phyloP scores from a whole-genome alignment of 2,888 invertebrate species.

The Silvanus unidentatus region DNA sequence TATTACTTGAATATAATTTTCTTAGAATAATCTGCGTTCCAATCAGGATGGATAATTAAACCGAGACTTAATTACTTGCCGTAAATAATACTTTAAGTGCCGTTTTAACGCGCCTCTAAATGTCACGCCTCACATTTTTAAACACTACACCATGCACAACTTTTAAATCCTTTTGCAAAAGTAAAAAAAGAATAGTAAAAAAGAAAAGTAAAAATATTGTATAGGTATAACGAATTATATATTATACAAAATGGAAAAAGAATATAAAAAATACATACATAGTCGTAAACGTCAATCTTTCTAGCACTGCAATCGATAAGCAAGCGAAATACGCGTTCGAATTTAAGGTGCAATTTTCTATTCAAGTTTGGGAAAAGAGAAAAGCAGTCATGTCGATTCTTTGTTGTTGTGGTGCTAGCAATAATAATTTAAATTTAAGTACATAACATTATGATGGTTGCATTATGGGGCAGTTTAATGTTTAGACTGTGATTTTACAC shows the following conservation, averaged over 20 bases:
- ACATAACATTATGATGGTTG: constrained; percentile 39
- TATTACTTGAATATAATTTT: constrained; percentile 31
- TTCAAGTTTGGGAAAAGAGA: constrained; percentile 1
- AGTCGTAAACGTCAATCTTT: constrained; percentile 42
- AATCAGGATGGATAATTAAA: constrained; percentile 45
- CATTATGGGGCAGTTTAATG: constrained; percentile 28
- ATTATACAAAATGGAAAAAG: too few relatives aligned
- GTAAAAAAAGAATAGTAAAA: constrained; percentile 40
- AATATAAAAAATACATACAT: constrained; percentile 2
- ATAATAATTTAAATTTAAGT: constrained; percentile 43
- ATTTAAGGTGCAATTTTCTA: not conserved
- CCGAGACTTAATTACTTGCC: constrained; percentile 45
- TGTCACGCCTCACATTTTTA: constrained; percentile 45
- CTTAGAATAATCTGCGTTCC: constrained; percentile 43
- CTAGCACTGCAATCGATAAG: constrained; percentile 16
- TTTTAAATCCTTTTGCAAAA: constrained; percentile 34
- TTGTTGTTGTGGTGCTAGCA: constrained; percentile 18
- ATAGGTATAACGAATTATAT: too few relatives aligned
- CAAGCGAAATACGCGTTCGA: constrained; percentile 28
- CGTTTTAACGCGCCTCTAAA: constrained; percentile 47
- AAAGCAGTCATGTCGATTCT: constrained; percentile 6
- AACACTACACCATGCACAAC: constrained; percentile 24
- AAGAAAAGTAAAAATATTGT: constrained; percentile 29
- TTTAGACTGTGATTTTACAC: not conserved
- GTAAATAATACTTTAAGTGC: constrained; percentile 49